Evolutionary conservation across 1,140 invertebrate genomes (phyloP), one percentile per base, ranked within the genome.

Genomic region (Lordiphosa collinella): DNA sequence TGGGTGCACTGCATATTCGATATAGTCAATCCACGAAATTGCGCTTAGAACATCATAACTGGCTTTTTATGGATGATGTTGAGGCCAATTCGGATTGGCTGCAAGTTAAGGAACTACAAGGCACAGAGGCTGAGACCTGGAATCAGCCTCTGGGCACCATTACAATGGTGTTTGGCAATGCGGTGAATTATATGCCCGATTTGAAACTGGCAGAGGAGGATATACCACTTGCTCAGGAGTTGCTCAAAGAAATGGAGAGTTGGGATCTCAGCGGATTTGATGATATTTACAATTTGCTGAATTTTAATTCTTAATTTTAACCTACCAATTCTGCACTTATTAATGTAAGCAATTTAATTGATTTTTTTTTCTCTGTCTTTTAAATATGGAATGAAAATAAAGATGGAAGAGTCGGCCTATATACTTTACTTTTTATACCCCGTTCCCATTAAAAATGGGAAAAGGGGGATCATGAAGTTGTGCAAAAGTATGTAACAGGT

Each of bases 111-210:
- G 74, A 79, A 35, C 5, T 69, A 12, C 1, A 56, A 8, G 43
- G 32, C 0, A 7, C 41, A 0, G 25, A 35, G 3, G 10, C 8
- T 6, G 2, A 31, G 6, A 37, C 8, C 4, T 59, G 74, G 68
- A 31, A 22, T 6, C 53, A 56, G 10, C 29, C 50, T 5, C 1
- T 11, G 14, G 75, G 63, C 7, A 50, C 53, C 9, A 57, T 79
- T 4, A 57, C 35, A 16, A 65, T 79, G 75, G 49, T 16, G 1
- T 79, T 79, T 11, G 59, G 59, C 4, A 11, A 5, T 0, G 11
- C 64, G 1, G 10, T 80, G 18, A 51, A 50, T 11, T 31, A 16
- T 16, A 1, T 16, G 7, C 68, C 73, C 8, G n/a, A 47, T 6
- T 3, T 59, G 2, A 1, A 12, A 3, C 2, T 6, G 0, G 9